Percentiles rank a stretch among this genome's conserved stretches.
These are phyloP conservation scores for Ophioderma brevispina DNA, from an alignment of 35 echinoderm and acorn worm species.

Conservation along the genomic window DNA sequence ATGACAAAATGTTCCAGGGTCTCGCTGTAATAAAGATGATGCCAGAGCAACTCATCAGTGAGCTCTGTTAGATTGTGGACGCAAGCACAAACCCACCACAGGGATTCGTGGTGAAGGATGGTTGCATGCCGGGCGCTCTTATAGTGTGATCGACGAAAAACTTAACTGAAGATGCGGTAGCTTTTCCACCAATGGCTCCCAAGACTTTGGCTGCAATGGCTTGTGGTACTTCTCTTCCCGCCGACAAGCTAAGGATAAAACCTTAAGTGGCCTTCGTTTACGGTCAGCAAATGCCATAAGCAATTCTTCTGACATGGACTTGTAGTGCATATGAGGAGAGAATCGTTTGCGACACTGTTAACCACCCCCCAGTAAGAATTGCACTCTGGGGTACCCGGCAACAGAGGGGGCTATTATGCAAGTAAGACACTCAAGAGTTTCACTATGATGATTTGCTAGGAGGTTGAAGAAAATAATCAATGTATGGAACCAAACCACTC, in stretches of 20 bases:
- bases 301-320: conserved; percentile 74
- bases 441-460: conserved; percentile 67
- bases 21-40: conserved; percentile 52
- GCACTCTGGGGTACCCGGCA: conserved; percentile 63
- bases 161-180: conserved; percentile 57
- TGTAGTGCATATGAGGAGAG: conserved; percentile 59
- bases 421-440: conserved; percentile 63
- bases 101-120: conserved; percentile 88
- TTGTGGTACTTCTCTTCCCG: conserved; percentile 87
- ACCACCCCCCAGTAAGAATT: conserved; percentile 74
- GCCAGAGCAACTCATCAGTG: conserved; percentile 62
- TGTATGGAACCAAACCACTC: conserved; percentile 63
- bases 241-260: conserved; percentile 71
- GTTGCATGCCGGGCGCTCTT: conserved; percentile 67
- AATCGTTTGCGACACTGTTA: conserved; percentile 70
- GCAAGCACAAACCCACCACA: conserved; percentile 58
- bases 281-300: conserved; percentile 52
- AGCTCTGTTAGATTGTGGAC: conserved; percentile 73
- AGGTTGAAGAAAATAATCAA: conserved; percentile 63
- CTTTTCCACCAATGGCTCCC: conserved; percentile 59
- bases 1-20: conserved; percentile 81
- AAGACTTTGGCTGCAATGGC: conserved; percentile 55
- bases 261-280: conserved; percentile 42
- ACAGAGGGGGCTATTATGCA: conserved; percentile 88
- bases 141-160: conserved; percentile 95